Evolutionary conservation across 2,888 invertebrate species (phyloP).

Genomic region (Ernsta delagoae): DNA sequence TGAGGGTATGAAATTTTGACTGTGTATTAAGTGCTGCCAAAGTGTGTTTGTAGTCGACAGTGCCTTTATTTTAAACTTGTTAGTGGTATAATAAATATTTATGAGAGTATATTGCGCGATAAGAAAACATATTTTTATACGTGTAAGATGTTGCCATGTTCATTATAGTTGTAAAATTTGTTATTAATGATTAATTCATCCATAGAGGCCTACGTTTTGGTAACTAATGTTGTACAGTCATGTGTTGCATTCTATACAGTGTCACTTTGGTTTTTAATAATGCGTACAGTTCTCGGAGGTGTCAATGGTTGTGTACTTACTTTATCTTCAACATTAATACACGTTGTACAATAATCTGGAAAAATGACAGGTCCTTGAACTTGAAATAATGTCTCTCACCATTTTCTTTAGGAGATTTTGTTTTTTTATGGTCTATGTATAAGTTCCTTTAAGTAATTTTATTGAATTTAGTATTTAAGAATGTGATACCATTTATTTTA

Average conservation of each 20-base stretch:
- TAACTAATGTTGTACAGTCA: slow-evolving; percentile 44
- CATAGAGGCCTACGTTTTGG: slow-evolving; percentile 37
- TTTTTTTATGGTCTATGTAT: slow-evolving; percentile 73
- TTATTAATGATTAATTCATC: slow-evolving; percentile 49
- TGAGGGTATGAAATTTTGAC: slow-evolving; percentile 60
- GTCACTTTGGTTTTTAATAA: slow-evolving; percentile 41
- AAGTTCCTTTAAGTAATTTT: slow-evolving; percentile 79
- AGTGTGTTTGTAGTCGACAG: slow-evolving; percentile 86
- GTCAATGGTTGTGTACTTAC: slow-evolving; percentile 83
- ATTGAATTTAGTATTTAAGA: slow-evolving; percentile 74
- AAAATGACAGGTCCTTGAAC: slow-evolving; percentile 45
- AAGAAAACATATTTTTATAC: slow-evolving; percentile 81
- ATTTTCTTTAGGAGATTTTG: slow-evolving; percentile 59
- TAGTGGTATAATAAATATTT: slow-evolving; percentile 76
- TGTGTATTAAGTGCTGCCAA: slow-evolving; percentile 80
- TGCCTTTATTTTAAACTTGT: slow-evolving; percentile 77
- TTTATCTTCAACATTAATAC: slow-evolving; percentile 43
- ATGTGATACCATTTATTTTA: slow-evolving; percentile 83
- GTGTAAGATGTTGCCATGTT: slow-evolving; percentile 84
- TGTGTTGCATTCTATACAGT: slow-evolving; percentile 40
- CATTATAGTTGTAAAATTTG: slow-evolving; percentile 71
- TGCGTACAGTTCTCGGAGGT: slow-evolving; percentile 60
- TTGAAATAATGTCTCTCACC: slow-evolving; percentile 65
- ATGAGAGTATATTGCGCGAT: slow-evolving; percentile 78
- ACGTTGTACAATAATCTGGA: slow-evolving; percentile 41